Evolutionary conservation across 2,888 invertebrate species (phyloP), one percentile per base, ranked within the genome.

Genomic region (Drosophila nr. fundita): DNA sequence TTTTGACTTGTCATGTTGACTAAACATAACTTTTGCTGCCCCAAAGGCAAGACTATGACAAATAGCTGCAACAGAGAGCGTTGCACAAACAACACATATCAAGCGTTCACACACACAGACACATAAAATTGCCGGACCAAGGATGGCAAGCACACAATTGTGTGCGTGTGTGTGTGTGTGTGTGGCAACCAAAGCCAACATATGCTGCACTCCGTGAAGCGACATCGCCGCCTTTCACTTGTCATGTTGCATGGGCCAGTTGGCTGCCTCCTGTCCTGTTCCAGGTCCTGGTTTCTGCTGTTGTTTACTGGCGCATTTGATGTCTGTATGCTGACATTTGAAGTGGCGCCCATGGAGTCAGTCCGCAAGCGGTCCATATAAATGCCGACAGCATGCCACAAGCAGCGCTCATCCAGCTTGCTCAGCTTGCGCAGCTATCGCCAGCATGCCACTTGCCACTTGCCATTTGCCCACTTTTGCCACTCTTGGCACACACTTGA

Each of bases 281-380:
- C 8, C 52, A 61, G 40, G 53, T 69, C 40, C 52, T 59, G 59
- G 54, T 59, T 68, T 57, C 64, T 68, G 52, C 59, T 66, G 76
- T 72, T 83, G 82, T 74, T 82, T 78, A 74, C 85, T 79, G 75
- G 68, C 69, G 52, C 76, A 70, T 73, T 76, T 78, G 81, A 78
- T 70, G 78, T 78, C 68, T 83, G 83, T 83, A 81, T 78, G 82
- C 73, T 85, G 85, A 85, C 82, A 82, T 85, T 70, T 83, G 79
- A 80, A 87, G 76, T 89, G 90, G 87, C 79, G 76, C 68, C 70
- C 68, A 66, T 70, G 61, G 70, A 48, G 70, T 55, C 63, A 65
- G 59, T 11, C 29, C n/a, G 52, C 64, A 61, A 59, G 71, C 75
- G 76, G 74, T 42, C 70, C 89, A 67, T 76, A 84, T 84, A 89